A percentile compares a stretch with the other conserved stretches of the same genome.
phyloP scores from a whole-genome alignment of 2,888 invertebrate species.

The Cheilosia vernalis region DNA sequence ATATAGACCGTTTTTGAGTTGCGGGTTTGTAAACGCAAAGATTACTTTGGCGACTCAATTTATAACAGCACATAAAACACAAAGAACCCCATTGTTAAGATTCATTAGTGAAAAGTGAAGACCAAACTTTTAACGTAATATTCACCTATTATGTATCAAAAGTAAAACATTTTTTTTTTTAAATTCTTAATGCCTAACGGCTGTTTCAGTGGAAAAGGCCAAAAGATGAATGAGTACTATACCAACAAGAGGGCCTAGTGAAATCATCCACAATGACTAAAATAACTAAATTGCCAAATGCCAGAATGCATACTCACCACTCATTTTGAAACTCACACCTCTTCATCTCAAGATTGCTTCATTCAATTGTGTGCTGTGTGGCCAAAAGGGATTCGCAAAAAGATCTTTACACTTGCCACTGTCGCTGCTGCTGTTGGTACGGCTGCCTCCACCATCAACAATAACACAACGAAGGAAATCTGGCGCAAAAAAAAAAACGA shows the following conservation, averaged over 20 bases:
- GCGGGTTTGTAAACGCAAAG: no score
- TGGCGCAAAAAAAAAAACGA: not conserved
- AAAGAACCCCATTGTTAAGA: no score
- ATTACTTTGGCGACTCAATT: no score
- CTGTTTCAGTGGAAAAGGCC: not conserved
- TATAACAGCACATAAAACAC: no score
- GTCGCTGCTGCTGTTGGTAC: not conserved
- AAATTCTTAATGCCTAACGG: not conserved
- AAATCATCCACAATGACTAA: constrained; percentile 38
- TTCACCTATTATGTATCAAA: no score
- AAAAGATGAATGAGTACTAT: constrained; percentile 10
- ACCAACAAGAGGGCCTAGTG: constrained; percentile 12
- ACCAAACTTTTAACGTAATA: no score
- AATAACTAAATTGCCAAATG: constrained; percentile 63
- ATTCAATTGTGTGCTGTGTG: constrained; percentile 64
- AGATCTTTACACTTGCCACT: constrained; percentile 60
- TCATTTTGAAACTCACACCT: constrained; percentile 42
- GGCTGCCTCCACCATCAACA: constrained; percentile 1
- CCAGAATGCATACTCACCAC: constrained; percentile 59
- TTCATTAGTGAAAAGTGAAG: no score
- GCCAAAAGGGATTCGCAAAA: constrained; percentile 68
- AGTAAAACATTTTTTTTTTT: not conserved
- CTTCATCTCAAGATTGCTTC: constrained; percentile 61
- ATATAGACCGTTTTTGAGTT: no score
- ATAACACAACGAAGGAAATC: constrained; percentile 46